Percentiles rank a stretch among this genome's conserved stretches.
Conservation (phyloP, 2,113 vertebrate species). For the Etheostoma cragini region DNA sequence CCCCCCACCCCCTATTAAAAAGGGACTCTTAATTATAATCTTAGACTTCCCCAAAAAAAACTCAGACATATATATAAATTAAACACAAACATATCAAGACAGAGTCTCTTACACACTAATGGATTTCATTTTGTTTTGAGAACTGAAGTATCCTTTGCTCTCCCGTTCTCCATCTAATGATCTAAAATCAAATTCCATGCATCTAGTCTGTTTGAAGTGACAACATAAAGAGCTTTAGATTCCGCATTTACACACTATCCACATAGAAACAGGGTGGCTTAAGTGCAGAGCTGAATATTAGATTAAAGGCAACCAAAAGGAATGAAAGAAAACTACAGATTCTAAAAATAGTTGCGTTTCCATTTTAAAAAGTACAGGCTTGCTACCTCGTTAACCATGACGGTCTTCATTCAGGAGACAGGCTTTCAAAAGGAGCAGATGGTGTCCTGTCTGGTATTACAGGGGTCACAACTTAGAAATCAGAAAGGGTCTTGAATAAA, state of each 20-base stretch:
- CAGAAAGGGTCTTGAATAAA: conserved; percentile 44
- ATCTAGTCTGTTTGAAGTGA: conserved; percentile 21
- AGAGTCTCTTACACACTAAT: neutral
- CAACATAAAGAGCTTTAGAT: conserved; percentile 34
- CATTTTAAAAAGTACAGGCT: conserved; percentile 30
- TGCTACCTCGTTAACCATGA: conserved; percentile 48
- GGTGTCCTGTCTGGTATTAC: conserved; percentile 67
- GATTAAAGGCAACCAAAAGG: conserved; percentile 50
- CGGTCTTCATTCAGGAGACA: conserved; percentile 58
- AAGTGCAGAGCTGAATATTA: conserved; percentile 47
- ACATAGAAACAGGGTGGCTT: conserved; percentile 27
- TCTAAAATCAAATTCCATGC: conserved; percentile 32
- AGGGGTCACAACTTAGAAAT: conserved; percentile 67
- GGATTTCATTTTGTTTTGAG: conserved; percentile 15
- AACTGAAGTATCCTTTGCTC: neutral
- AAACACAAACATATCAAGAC: neutral
- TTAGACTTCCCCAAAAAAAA: neutral
- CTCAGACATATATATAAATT: neutral
- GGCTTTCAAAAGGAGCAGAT: conserved; percentile 67
- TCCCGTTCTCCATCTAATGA: neutral
- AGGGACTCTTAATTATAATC: neutral
- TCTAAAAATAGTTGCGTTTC: conserved; percentile 66
- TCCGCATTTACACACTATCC: conserved; percentile 37
- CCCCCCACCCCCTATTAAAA: neutral
- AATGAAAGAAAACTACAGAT: conserved; percentile 56